Conservation (phyloP, 2,888 invertebrate genomes). For the Ormyrus labotus region DNA sequence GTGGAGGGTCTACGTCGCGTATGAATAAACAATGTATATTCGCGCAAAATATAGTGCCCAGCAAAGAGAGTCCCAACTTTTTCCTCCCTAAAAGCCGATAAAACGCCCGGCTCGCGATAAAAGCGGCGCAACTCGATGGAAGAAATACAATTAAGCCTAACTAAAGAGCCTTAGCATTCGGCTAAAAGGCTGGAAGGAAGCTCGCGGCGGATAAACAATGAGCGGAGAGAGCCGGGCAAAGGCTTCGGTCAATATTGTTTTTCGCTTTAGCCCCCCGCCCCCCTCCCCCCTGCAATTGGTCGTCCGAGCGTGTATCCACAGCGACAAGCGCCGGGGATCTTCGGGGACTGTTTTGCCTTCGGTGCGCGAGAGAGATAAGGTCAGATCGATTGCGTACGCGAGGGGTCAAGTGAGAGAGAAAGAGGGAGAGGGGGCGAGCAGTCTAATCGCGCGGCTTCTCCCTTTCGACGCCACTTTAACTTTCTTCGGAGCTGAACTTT, state of each 20-base stretch:
- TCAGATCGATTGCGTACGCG: neutral
- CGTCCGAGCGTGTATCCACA: neutral
- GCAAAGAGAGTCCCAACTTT: no score
- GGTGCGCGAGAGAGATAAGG: neutral
- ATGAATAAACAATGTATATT: no score
- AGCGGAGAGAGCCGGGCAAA: neutral
- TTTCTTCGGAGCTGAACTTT: no score
- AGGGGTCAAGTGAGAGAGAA: neutral
- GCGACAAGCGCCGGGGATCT: constrained; percentile 6
- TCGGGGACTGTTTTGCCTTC: neutral
- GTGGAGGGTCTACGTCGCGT: no score
- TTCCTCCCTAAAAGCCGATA: no score
- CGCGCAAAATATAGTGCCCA: no score
- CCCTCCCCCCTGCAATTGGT: constrained; percentile 1
- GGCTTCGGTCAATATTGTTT: constrained; percentile 42
- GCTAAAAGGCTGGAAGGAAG: constrained; percentile 7
- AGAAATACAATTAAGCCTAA: constrained; percentile 37
- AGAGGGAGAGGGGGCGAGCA: no score
- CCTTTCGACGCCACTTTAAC: no score
- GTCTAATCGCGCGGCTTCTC: no score
- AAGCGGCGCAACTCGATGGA: neutral
- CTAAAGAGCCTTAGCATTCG: neutral
- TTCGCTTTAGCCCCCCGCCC: constrained; percentile 1
- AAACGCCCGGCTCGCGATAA: no score
- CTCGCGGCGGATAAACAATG: neutral